Conservation (phyloP, 2,888 invertebrate genomes). For the Prosapia bicincta region DNA sequence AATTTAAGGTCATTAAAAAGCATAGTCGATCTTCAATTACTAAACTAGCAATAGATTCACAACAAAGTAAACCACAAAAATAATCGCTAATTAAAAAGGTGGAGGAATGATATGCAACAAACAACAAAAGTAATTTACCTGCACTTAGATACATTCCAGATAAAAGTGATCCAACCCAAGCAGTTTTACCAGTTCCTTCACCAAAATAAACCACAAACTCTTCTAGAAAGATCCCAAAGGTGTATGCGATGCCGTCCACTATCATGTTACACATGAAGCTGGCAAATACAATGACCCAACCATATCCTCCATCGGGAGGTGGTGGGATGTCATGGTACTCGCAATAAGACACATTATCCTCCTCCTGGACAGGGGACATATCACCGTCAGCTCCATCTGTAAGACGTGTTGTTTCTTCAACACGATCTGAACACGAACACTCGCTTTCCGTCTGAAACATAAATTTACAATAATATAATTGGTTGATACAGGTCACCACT, state of each 20-base stretch:
- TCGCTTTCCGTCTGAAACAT: conserved; percentile 78
- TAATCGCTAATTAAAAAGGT: too few relatives aligned
- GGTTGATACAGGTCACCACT: too few relatives aligned
- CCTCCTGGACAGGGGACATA: conserved; percentile 54
- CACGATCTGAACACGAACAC: conserved; percentile 55
- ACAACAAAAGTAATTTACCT: conserved; percentile 61
- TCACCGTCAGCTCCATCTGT: conserved; percentile 55
- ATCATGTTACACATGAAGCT: conserved; percentile 98
- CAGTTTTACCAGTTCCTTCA: conserved; percentile 81
- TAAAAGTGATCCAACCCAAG: conserved; percentile 92
- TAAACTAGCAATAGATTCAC: too few relatives aligned
- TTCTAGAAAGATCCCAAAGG: conserved; percentile 89
- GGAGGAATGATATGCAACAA: too few relatives aligned
- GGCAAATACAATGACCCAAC: conserved; percentile 93
- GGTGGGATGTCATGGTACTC: conserved; percentile 78
- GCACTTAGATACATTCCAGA: conserved; percentile 94
- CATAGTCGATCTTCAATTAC: too few relatives aligned
- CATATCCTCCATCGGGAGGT: conserved; percentile 88
- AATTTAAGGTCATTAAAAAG: too few relatives aligned
- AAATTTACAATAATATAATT: too few relatives aligned
- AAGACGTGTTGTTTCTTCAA: conserved; percentile 77
- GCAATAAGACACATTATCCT: conserved; percentile 55
- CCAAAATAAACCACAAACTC: conserved; percentile 78
- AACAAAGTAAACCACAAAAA: too few relatives aligned
- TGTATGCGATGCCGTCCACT: conserved; percentile 98